phyloP scores from a whole-genome alignment of 2,888 invertebrate species.

The Stenurella melanura region DNA sequence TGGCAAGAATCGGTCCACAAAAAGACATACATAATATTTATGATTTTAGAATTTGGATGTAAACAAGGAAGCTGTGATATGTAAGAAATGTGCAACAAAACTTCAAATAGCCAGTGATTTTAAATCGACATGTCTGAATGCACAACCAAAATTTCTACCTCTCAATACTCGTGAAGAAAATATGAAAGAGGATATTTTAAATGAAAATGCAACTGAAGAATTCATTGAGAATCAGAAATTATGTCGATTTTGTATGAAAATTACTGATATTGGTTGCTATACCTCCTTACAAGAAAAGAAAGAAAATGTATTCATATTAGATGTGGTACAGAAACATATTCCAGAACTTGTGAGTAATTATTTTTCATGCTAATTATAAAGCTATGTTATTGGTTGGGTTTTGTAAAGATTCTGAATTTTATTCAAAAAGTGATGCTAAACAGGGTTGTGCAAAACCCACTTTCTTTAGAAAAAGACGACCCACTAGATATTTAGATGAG shows the following conservation, averaged over 20 bases:
- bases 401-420: too few species aligned
- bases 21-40: background rate
- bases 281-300: background rate
- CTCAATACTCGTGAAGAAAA: background rate
- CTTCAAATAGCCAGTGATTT: background rate
- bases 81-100: background rate
- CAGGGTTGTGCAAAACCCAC: too few species aligned
- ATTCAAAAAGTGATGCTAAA: too few species aligned
- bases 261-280: background rate
- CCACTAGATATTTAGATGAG: too few species aligned
- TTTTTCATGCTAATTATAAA: background rate
- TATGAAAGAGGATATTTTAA: background rate
- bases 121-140: background rate
- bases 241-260: background rate
- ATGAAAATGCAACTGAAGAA: background rate
- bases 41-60: background rate
- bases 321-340: background rate
- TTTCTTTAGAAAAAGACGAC: too few species aligned
- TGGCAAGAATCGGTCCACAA: too few species aligned
- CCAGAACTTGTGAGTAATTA: background rate
- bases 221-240: background rate
- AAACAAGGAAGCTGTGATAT: background rate
- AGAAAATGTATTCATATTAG: background rate
- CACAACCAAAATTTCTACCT: background rate
- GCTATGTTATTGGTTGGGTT: too few species aligned